Evolutionary conservation across 2,797 vertebrate genomes (phyloP).

Genomic region (Trematocara caparti): DNA sequence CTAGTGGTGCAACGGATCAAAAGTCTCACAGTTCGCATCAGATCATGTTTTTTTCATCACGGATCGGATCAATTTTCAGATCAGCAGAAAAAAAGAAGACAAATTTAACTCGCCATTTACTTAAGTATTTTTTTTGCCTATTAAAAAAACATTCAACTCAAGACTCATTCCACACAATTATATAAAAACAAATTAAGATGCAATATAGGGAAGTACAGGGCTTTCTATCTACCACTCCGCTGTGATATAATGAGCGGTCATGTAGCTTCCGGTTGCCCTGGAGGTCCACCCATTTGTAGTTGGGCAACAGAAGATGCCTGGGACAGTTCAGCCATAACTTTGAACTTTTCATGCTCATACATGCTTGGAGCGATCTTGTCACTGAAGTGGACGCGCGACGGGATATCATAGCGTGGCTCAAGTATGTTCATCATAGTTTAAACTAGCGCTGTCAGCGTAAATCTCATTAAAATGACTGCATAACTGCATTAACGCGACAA

Average conservation of each 20-base stretch:
- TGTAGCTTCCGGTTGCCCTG: no score
- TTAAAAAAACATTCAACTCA: neutral
- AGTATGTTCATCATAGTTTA: neutral
- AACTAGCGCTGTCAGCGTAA: neutral
- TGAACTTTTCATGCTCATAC: no score
- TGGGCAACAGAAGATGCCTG: neutral
- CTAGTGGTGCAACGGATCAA: neutral
- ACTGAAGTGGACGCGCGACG: no score
- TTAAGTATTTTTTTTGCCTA: neutral
- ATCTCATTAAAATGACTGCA: fast-evolving
- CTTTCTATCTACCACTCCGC: neutral
- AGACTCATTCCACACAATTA: neutral
- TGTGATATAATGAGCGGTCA: neutral
- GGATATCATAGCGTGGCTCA: neutral
- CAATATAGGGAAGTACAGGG: neutral
- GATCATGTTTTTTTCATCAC: neutral
- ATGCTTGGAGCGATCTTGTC: no score
- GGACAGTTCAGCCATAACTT: no score
- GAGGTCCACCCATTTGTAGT: no score
- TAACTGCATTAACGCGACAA: neutral
- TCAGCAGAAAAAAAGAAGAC: neutral
- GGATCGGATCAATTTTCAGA: fast-evolving
- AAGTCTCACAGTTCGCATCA: fast-evolving
- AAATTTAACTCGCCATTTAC: neutral
- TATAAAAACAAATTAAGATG: neutral